These are phyloP conservation scores for Onthophagus sagittarius DNA, from an alignment of 2,888 invertebrate species.

Conservation along the genomic window DNA sequence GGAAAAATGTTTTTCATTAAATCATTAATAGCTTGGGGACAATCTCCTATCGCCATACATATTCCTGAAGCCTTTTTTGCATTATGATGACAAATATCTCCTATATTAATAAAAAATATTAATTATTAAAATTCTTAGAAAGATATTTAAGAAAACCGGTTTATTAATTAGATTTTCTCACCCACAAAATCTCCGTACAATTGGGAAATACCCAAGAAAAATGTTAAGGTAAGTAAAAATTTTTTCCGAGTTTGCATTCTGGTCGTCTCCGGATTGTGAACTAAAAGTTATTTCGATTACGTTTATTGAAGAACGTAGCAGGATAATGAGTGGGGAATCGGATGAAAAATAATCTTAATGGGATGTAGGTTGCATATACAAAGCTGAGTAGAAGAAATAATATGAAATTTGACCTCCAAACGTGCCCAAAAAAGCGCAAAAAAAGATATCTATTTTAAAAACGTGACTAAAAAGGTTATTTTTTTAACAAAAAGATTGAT, in stretches of 20 bases:
- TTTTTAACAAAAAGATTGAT: too few relatives aligned
- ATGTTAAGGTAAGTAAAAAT: neutral
- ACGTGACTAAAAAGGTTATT: too few relatives aligned
- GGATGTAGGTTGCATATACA: too few relatives aligned
- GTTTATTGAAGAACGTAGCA: neutral
- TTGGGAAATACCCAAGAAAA: neutral
- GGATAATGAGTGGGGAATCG: neutral
- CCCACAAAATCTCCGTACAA: neutral
- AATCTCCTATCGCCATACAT: slow-evolving; percentile 4
- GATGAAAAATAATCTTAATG: neutral
- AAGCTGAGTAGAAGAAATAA: too few relatives aligned
- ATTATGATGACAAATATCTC: slow-evolving; percentile 2
- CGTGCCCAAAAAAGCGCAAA: too few relatives aligned
- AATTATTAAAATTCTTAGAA: neutral
- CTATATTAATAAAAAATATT: slow-evolving; percentile 2
- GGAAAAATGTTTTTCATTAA: slow-evolving; percentile 8
- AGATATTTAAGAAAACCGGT: neutral
- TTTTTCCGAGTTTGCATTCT: neutral
- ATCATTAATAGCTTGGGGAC: slow-evolving; percentile 1
- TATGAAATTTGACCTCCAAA: too few relatives aligned
- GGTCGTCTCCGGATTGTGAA: neutral
- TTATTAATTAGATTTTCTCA: neutral
- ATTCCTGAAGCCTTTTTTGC: neutral
- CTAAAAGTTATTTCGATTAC: neutral
- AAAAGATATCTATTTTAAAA: too few relatives aligned